Conservation (phyloP, 2,888 invertebrate species). For the Calephelis perditalis region DNA sequence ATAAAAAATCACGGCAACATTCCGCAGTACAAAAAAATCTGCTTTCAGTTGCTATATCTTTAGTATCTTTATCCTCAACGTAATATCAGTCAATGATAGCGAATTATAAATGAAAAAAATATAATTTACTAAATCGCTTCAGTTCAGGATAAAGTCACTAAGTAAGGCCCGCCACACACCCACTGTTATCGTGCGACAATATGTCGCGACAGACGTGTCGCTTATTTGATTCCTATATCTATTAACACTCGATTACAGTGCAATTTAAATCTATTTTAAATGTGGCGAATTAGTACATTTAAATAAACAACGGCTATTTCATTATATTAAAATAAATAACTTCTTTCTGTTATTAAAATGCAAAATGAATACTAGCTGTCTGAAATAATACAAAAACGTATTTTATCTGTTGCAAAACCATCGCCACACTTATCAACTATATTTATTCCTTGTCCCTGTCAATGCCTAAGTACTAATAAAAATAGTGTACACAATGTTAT, state of each 20-base stretch:
- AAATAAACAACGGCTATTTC: conserved; percentile 8
- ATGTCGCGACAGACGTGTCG: conserved; percentile 6
- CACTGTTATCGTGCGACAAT: conserved; percentile 10
- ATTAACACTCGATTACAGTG: conserved; percentile 13
- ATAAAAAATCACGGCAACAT: conserved; percentile 63
- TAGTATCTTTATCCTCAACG: conserved; percentile 52
- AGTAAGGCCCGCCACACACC: conserved; percentile 40
- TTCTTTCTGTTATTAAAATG: conserved; percentile 9
- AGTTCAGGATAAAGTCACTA: conserved; percentile 48
- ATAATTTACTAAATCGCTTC: conserved; percentile 52
- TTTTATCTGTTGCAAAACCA: conserved; percentile 5
- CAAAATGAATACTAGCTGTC: conserved; percentile 10
- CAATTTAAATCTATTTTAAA: conserved; percentile 12
- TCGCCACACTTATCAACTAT: conserved; percentile 12
- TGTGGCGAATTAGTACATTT: conserved; percentile 11
- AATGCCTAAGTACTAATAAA: conserved; percentile 12
- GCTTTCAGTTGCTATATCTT: conserved; percentile 56
- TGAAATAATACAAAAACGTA: conserved; percentile 9
- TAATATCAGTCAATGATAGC: conserved; percentile 48
- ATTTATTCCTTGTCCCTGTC: conserved; percentile 12
- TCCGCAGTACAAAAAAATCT: conserved; percentile 60
- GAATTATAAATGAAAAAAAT: conserved; percentile 59
- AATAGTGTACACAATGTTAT: conserved; percentile 21
- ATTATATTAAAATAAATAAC: conserved; percentile 8
- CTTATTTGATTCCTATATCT: conserved; percentile 6